Conservation (phyloP, 2,888 invertebrate genomes). For the Clostera curtula region DNA sequence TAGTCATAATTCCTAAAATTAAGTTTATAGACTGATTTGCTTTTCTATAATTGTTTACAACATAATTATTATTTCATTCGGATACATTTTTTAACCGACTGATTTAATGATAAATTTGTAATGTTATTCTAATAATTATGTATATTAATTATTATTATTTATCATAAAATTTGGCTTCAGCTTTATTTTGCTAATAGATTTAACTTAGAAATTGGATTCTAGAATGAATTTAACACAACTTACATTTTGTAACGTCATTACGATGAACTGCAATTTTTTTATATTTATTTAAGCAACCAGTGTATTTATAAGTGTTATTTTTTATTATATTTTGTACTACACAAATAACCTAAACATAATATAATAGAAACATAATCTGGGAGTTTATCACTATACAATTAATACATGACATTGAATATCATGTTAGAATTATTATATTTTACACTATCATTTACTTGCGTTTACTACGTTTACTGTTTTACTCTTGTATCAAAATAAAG, state of each 20-base stretch:
- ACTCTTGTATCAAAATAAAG: too few species aligned
- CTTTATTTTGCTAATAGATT: slow-evolving; percentile 44
- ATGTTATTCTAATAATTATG: slow-evolving; percentile 18
- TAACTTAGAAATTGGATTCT: slow-evolving; percentile 32
- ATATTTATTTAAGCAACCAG: slow-evolving; percentile 28
- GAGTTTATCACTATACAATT: too few species aligned
- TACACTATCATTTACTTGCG: too few species aligned
- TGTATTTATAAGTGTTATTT: slow-evolving; percentile 39
- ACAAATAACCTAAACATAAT: too few species aligned
- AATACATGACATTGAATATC: too few species aligned
- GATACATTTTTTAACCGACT: slow-evolving; percentile 49
- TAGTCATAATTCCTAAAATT: slow-evolving; percentile 54
- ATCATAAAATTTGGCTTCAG: slow-evolving; percentile 45
- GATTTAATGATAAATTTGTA: slow-evolving; percentile 41
- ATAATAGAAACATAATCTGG: too few species aligned
- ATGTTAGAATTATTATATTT: too few species aligned
- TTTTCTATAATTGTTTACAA: slow-evolving; percentile 39
- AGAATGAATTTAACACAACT: slow-evolving; percentile 23
- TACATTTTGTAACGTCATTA: slow-evolving; percentile 23
- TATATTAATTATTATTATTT: slow-evolving; percentile 25
- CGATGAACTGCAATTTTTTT: slow-evolving; percentile 29
- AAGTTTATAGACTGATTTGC: slow-evolving; percentile 71
- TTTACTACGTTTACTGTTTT: too few species aligned
- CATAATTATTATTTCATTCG: slow-evolving; percentile 31
- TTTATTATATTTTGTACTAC: slow-evolving; percentile 26